phyloP scores from a whole-genome alignment of 1,140 invertebrate species.

The Drosophila pachea region DNA sequence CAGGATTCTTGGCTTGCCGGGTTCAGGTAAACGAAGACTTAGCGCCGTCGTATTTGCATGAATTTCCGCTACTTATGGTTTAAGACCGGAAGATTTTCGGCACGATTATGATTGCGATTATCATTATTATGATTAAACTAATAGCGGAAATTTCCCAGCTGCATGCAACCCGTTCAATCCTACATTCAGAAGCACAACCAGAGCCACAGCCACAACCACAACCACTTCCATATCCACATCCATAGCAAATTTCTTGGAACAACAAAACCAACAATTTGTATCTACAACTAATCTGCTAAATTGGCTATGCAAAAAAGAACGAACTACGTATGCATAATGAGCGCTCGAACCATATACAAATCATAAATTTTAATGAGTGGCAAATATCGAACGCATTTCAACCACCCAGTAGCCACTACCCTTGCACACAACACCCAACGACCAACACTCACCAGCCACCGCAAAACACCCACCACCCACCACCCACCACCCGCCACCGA shows the following conservation, averaged over 20 bases:
- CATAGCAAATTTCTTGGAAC: constrained; percentile 34
- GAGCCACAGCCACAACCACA: background rate
- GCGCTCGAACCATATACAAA: constrained; percentile 65
- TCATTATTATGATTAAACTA: constrained; percentile 67
- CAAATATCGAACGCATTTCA: constrained; percentile 32
- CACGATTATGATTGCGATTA: constrained; percentile 64
- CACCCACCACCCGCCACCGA: background rate
- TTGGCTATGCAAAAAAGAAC: constrained; percentile 57
- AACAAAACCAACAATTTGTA: constrained; percentile 49
- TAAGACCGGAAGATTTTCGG: constrained; percentile 69
- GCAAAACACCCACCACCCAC: background rate
- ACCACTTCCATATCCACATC: constrained; percentile 4
- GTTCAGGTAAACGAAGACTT: constrained; percentile 50
- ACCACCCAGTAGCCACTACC: background rate
- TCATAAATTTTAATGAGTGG: constrained; percentile 76
- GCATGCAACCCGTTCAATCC: constrained; percentile 30
- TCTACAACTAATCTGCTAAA: constrained; percentile 74
- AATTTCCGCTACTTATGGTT: constrained; percentile 68
- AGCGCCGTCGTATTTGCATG: constrained; percentile 56
- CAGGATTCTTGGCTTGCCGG: background rate
- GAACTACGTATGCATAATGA: constrained; percentile 66
- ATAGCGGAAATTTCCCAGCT: constrained; percentile 68
- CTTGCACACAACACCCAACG: background rate
- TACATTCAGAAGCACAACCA: background rate
- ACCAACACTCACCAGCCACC: background rate